Conservation (phyloP, 2,113 vertebrate species). For the Pipa parva region DNA sequence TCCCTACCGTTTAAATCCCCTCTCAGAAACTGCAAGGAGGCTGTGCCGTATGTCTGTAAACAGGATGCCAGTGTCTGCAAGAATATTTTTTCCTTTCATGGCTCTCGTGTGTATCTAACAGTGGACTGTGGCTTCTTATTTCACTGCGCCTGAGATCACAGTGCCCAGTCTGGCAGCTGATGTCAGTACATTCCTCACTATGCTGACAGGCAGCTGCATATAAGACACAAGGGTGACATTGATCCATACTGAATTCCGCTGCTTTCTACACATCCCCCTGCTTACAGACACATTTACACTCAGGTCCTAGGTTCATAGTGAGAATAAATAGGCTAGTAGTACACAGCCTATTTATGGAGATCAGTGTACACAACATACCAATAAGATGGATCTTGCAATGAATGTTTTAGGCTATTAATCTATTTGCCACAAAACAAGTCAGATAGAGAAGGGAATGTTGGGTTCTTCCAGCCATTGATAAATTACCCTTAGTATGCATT, state of each 20-base stretch:
- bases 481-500: too few species aligned
- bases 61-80: neutral
- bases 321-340: too few species aligned
- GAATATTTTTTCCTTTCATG: conserved; percentile 2
- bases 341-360: too few species aligned
- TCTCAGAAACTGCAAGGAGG: neutral
- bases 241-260: neutral
- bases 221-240: conserved; percentile 7
- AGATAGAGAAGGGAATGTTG: too few species aligned
- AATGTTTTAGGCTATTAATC: too few species aligned
- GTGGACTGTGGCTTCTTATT: conserved; percentile 8
- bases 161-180: conserved; percentile 14
- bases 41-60: neutral
- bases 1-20: too few species aligned
- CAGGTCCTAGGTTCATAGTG: neutral
- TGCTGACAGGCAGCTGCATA: conserved; percentile 10
- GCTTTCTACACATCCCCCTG: neutral
- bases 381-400: too few species aligned
- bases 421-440: too few species aligned
- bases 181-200: conserved; percentile 12
- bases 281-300: neutral
- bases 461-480: too few species aligned
- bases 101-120: neutral
- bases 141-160: conserved; percentile 16
- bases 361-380: too few species aligned